phyloP scores from a whole-genome alignment of 2,888 invertebrate species.

The Drosophila borealis region DNA sequence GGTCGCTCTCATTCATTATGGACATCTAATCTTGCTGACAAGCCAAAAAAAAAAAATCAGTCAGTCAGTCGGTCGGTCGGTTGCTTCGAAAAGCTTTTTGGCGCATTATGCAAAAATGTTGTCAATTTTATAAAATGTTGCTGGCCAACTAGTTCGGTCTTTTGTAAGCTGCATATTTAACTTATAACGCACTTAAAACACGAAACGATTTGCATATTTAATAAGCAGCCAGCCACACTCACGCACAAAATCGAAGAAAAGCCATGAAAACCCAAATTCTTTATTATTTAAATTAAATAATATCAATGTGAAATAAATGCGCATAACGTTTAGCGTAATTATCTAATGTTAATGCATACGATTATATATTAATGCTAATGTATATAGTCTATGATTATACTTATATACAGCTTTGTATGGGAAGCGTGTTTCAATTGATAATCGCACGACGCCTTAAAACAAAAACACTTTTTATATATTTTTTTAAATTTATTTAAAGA shows the following conservation, averaged over 20 bases:
- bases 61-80: conserved; percentile 4
- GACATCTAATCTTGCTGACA: conserved; percentile 36
- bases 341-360: conserved; percentile 45
- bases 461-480: conserved; percentile 16
- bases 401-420: conserved; percentile 2
- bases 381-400: not conserved
- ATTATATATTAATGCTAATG: conserved; percentile 24
- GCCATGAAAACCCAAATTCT: conserved; percentile 26
- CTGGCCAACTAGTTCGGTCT: conserved; percentile 53
- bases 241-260: conserved; percentile 24
- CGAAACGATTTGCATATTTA: conserved; percentile 70
- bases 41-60: conserved; percentile 28
- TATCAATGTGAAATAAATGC: conserved; percentile 67
- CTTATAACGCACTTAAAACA: conserved; percentile 58
- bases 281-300: conserved; percentile 46
- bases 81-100: conserved; percentile 18
- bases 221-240: conserved; percentile 34
- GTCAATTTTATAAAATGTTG: conserved; percentile 38
- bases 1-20: conserved; percentile 60
- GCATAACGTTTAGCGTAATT: conserved; percentile 75
- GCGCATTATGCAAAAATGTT: conserved; percentile 46
- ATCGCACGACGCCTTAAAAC: conserved; percentile 16
- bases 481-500: conserved; percentile 43
- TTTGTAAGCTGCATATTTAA: conserved; percentile 69
- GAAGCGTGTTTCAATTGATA: conserved; percentile 40